Evolutionary conservation across 1,140 invertebrate species (phyloP), one percentile per base, ranked within the genome.

Genomic region (Asbolus verrucosus): DNA sequence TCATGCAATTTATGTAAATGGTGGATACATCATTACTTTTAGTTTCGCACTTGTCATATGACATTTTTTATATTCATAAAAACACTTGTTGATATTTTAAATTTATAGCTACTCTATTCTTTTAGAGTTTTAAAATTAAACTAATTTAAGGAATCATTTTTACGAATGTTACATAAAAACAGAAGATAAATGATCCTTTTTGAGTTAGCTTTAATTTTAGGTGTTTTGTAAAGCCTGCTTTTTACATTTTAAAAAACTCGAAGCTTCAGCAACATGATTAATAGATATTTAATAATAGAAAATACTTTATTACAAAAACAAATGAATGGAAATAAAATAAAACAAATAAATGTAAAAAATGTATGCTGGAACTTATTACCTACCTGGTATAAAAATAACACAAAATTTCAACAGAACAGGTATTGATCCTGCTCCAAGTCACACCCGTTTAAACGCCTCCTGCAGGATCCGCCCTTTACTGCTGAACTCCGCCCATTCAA

Each of bases 371-470:
- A 6, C 16, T 54, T 19, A 54, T 54, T 54, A 54, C 1, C 61
- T 41, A 41, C 33, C 61, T 16, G 41, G n/a, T 41, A 21, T 63
- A 63, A 63, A 63, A 41, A 63, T 62, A 62, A 24, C 31, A 21
- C 13, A 24, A 30, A 59, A 11, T 63, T 38, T 9, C 24, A 33
- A 30, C 14, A 41, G 24, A 43, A 16, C 41, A 27, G 24, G 59
- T 69, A 69, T 69, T 69, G 67, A 69, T 69, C 67, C 67, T 59
- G 65, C 31, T 43, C 16, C 16, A 69, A 41, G 67, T 59, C 68
- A 61, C 66, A 43, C 50, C 59, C 66, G 61, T 21, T 59, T 54
- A 54, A 59, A 43, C 70, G 71, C 67, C 73, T 71, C 65, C 69
- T 50, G 36, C 67, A 62, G 38, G 60, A 61, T 62, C 67, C 63